Conservation (phyloP, 2,888 invertebrate species). For the Archaeoteleia sp. region DNA sequence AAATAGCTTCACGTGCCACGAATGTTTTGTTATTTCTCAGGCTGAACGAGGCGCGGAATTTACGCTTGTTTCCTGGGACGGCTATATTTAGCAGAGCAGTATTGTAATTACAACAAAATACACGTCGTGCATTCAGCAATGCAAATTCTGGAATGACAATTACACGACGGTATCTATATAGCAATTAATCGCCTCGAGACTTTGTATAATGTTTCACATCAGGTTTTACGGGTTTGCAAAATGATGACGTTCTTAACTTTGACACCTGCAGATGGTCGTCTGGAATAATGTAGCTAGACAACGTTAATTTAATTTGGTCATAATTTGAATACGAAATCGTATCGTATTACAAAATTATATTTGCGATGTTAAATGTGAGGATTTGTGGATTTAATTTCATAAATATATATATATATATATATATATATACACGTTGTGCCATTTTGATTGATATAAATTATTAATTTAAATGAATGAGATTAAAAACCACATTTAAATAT, state of each 20-base stretch:
- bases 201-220: slow-evolving; percentile 5
- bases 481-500: too few species aligned
- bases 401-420: too few species aligned
- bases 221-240: slow-evolving; percentile 19
- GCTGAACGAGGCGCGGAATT: slow-evolving; percentile 2
- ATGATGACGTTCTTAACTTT: slow-evolving; percentile 11
- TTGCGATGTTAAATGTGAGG: too few species aligned
- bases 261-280: background rate
- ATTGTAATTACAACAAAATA: slow-evolving; percentile 30
- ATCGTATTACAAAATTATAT: too few species aligned
- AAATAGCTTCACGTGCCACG: slow-evolving; percentile 6
- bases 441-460: too few species aligned
- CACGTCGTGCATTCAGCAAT: slow-evolving; percentile 8
- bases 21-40: slow-evolving; percentile 8
- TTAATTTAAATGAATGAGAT: too few species aligned
- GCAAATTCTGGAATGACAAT: slow-evolving; percentile 27
- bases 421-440: too few species aligned
- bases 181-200: slow-evolving; percentile 29
- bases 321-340: too few species aligned
- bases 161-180: slow-evolving; percentile 26
- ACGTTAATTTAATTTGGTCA: too few species aligned
- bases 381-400: too few species aligned
- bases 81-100: slow-evolving; percentile 18
- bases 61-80: slow-evolving; percentile 11
- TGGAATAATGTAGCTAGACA: background rate